These are phyloP conservation scores for Protobothrops mucrosquamatus DNA, from an alignment of 2,113 vertebrate genomes.

Conservation along the genomic window DNA sequence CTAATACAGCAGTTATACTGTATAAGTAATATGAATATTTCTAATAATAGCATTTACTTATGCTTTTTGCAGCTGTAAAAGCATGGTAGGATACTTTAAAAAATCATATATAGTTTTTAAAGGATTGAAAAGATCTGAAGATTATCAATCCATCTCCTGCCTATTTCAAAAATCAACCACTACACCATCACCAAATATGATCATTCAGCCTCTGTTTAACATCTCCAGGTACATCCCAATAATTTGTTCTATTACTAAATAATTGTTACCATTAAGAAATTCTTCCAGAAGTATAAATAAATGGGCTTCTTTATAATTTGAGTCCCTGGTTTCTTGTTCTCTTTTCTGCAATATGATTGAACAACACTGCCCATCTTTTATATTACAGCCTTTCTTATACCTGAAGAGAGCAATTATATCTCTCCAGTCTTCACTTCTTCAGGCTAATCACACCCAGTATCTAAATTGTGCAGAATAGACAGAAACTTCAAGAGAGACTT, in stretches of 20 bases:
- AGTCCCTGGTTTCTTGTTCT: neutral
- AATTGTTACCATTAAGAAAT: neutral
- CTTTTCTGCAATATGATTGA: neutral
- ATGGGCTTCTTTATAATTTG: neutral
- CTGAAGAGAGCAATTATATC: neutral
- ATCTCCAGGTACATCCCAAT: neutral
- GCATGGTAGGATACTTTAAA: neutral
- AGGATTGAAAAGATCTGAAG: neutral
- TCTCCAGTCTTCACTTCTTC: neutral
- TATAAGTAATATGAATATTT: neutral
- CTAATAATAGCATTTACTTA: neutral
- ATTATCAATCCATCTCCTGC: neutral
- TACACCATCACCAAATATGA: neutral
- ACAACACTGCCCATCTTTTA: neutral
- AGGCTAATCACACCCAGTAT: neutral
- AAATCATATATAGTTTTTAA: neutral
- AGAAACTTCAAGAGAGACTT: neutral
- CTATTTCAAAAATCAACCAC: neutral
- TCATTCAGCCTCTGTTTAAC: neutral
- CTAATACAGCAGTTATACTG: neutral
- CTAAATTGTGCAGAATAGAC: neutral
- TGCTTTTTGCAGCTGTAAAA: neutral
- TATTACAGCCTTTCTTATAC: neutral
- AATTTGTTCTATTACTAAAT: neutral
- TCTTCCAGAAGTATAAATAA: neutral